Evolutionary conservation across 2,797 vertebrate species (phyloP).

Genomic region (Labeo calbasu): DNA sequence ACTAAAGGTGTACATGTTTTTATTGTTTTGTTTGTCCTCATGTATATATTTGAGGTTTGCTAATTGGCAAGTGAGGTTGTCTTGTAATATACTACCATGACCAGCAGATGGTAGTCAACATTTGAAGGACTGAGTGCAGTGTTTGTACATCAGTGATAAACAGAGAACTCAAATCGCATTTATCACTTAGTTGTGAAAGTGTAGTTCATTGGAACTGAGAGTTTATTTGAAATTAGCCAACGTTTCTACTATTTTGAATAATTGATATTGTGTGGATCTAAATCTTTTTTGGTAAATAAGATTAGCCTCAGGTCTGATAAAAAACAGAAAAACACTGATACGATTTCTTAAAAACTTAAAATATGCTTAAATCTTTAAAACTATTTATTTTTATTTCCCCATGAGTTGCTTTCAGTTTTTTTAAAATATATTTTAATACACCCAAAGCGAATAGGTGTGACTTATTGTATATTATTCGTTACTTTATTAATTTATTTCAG

Average conservation of each 20-base stretch:
- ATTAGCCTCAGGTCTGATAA: neutral
- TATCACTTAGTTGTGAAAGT: neutral
- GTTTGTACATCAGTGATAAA: neutral
- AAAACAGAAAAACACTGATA: neutral
- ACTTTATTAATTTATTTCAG: neutral
- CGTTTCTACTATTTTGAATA: neutral
- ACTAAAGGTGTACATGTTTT: neutral
- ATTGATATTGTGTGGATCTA: too few species aligned
- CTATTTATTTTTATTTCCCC: neutral
- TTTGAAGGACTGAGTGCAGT: neutral
- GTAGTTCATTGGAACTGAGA: neutral
- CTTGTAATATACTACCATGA: constrained; percentile 12
- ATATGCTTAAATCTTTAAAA: neutral
- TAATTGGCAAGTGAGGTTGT: neutral
- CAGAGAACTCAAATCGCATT: neutral
- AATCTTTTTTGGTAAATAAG: neutral
- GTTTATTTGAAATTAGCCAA: neutral
- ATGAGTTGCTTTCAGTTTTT: neutral
- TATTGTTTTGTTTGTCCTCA: neutral
- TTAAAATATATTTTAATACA: too few species aligned
- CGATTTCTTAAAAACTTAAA: neutral
- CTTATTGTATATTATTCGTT: neutral
- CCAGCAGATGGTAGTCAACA: constrained; percentile 25
- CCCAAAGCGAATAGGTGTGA: too few species aligned
- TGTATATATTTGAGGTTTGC: neutral